A percentile compares a stretch with the other conserved stretches of the same genome.
These are phyloP conservation scores for Tupiocoris notatus DNA, from an alignment of 2,888 invertebrate species.

Conservation along the genomic window DNA sequence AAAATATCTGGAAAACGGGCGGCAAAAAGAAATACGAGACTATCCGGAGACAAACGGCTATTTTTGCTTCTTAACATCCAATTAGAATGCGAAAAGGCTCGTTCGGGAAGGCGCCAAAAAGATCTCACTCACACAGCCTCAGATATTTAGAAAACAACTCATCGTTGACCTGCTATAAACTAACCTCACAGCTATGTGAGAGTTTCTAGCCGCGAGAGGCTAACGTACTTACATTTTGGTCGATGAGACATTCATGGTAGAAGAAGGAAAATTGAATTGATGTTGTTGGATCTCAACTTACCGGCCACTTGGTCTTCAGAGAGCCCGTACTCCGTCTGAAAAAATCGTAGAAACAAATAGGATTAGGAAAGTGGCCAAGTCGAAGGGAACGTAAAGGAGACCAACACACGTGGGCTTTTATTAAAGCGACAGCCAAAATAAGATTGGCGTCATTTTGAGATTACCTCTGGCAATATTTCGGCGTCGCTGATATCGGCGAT, in stretches of 20 bases:
- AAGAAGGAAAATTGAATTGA: not conserved
- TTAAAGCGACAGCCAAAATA: not conserved
- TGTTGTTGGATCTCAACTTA: conserved; percentile 53
- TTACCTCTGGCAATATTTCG: not conserved
- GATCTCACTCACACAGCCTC: not conserved
- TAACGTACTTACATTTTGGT: not conserved
- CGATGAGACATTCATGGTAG: too few species aligned
- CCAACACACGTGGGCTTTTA: not conserved
- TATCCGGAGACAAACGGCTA: conserved; percentile 12
- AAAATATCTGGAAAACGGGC: too few species aligned
- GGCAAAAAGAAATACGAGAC: conserved; percentile 15
- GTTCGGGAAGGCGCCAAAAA: conserved; percentile 20
- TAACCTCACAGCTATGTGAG: not conserved
- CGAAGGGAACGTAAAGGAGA: not conserved
- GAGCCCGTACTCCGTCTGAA: conserved; percentile 80
- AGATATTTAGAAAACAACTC: not conserved
- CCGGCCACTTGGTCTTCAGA: conserved; percentile 87
- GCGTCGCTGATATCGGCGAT: not conserved
- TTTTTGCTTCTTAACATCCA: conserved; percentile 24
- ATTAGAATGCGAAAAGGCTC: conserved; percentile 28
- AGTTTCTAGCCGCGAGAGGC: not conserved
- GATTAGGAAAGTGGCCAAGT: conserved; percentile 4
- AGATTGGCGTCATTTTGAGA: not conserved
- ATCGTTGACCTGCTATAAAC: not conserved
- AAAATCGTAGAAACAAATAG: conserved; percentile 52